A percentile compares a stretch with the other conserved stretches of the same genome.
These are phyloP conservation scores for Oscheius sp. DNA, from an alignment of 2,888 invertebrate genomes.

Conservation along the genomic window DNA sequence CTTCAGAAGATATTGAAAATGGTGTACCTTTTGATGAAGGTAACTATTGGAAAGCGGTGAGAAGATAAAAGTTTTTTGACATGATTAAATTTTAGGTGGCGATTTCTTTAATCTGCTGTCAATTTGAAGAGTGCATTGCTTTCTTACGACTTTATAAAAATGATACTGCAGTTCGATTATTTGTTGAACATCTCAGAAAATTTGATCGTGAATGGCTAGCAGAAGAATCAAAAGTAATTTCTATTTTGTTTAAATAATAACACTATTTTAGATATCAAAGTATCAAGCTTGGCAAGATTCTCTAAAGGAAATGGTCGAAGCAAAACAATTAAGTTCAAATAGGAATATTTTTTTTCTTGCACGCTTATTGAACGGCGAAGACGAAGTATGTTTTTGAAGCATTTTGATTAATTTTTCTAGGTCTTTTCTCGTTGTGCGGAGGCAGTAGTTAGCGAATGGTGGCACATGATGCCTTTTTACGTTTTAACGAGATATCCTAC, in stretches of 20 bases:
- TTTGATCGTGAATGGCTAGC: slow-evolving; percentile 39
- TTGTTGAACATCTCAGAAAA: slow-evolving; percentile 40
- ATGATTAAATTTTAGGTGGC: slow-evolving; percentile 25
- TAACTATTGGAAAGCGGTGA: slow-evolving; percentile 34
- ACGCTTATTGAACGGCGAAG: slow-evolving; percentile 45
- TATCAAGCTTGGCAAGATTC: slow-evolving; percentile 44
- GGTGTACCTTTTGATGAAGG: slow-evolving; percentile 13
- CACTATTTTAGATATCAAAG: slow-evolving; percentile 37
- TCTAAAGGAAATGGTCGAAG: slow-evolving; percentile 34
- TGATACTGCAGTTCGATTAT: slow-evolving; percentile 36
- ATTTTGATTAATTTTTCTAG: slow-evolving; percentile 14
- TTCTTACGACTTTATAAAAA: slow-evolving; percentile 34
- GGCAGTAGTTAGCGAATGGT: slow-evolving; percentile 43
- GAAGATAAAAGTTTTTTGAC: neutral
- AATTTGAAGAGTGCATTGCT: slow-evolving; percentile 42
- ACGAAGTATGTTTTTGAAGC: slow-evolving; percentile 5
- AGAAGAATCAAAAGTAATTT: slow-evolving; percentile 40
- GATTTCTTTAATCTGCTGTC: slow-evolving; percentile 36
- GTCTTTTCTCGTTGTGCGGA: slow-evolving; percentile 39
- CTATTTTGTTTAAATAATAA: neutral
- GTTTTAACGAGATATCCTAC: slow-evolving; percentile 46
- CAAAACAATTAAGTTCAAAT: slow-evolving; percentile 39
- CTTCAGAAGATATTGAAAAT: slow-evolving; percentile 36
- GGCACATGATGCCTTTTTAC: slow-evolving; percentile 53
- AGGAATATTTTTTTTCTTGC: slow-evolving; percentile 44